Evolutionary conservation across 2,113 vertebrate species (phyloP).

Genomic region (Lathamus discolor): DNA sequence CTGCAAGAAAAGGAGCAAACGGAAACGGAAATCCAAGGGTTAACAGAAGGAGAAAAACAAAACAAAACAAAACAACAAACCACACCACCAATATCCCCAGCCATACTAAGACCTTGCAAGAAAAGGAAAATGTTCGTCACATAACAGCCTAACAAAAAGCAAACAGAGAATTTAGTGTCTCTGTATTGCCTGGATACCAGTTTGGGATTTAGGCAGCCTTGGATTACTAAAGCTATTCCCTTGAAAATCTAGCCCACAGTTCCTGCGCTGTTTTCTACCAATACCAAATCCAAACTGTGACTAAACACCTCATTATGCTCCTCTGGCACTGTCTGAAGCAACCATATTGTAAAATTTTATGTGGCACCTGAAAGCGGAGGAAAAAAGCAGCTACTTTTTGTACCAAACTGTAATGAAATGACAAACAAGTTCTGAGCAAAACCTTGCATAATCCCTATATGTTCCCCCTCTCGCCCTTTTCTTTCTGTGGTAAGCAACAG

Average conservation of each 20-base stretch:
- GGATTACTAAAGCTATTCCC: background rate
- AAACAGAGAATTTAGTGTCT: background rate
- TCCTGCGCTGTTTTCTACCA: constrained; percentile 38
- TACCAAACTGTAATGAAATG: fast-evolving
- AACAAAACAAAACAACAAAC: background rate
- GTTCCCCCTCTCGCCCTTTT: fast-evolving
- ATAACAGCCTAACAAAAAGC: background rate
- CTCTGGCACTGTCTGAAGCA: constrained; percentile 45
- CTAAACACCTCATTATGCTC: constrained; percentile 56
- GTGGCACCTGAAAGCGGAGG: background rate
- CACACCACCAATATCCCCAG: background rate
- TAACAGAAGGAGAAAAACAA: background rate
- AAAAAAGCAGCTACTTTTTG: background rate
- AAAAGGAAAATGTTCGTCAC: background rate
- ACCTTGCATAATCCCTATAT: background rate
- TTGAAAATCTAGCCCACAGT: constrained; percentile 18
- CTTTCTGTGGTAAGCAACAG: background rate
- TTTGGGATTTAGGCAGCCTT: constrained; percentile 25
- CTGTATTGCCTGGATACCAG: background rate
- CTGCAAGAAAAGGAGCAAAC: background rate
- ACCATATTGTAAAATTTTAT: constrained; percentile 39
- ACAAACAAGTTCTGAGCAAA: background rate
- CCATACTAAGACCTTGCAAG: background rate
- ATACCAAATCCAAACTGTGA: constrained; percentile 39
- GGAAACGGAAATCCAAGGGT: constrained; percentile 10